Conservation (phyloP, 1,140 invertebrate species). For the Helicoverpa zea region DNA sequence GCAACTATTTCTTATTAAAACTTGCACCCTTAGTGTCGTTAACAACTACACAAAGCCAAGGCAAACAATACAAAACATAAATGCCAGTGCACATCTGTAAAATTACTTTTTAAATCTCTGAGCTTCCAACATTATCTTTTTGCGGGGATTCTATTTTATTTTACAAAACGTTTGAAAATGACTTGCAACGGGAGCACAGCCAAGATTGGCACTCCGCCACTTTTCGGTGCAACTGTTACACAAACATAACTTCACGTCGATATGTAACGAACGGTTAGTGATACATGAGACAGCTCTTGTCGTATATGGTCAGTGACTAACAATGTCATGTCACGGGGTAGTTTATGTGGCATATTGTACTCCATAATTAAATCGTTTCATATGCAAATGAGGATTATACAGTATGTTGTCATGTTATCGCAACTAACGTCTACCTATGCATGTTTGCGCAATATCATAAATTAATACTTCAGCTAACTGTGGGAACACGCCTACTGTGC, state of each 20-base stretch:
- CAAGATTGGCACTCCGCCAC: conserved; percentile 29
- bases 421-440: conserved; percentile 15
- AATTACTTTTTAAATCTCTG: conserved; percentile 28
- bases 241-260: conserved; percentile 6
- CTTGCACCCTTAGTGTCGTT: neutral
- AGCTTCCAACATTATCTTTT: conserved; percentile 13
- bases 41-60: conserved; percentile 3
- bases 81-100: conserved; percentile 1
- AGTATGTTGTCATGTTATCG: conserved; percentile 27
- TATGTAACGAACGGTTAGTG: neutral
- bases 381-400: conserved; percentile 25
- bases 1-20: conserved; percentile 2
- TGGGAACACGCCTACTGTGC: conserved; percentile 21
- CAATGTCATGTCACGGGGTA: neutral
- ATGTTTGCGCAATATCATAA: conserved; percentile 21
- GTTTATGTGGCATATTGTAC: neutral
- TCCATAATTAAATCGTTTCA: conserved; percentile 28
- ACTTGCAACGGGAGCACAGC: neutral
- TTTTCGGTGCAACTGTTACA: conserved; percentile 21
- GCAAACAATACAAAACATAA: conserved; percentile 5
- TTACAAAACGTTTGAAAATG: conserved; percentile 36
- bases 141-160: conserved; percentile 36
- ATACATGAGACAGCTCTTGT: neutral
- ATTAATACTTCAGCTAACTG: conserved; percentile 20
- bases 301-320: neutral